Conservation (phyloP, 2,113 vertebrate species). For the Condylura cristata region DNA sequence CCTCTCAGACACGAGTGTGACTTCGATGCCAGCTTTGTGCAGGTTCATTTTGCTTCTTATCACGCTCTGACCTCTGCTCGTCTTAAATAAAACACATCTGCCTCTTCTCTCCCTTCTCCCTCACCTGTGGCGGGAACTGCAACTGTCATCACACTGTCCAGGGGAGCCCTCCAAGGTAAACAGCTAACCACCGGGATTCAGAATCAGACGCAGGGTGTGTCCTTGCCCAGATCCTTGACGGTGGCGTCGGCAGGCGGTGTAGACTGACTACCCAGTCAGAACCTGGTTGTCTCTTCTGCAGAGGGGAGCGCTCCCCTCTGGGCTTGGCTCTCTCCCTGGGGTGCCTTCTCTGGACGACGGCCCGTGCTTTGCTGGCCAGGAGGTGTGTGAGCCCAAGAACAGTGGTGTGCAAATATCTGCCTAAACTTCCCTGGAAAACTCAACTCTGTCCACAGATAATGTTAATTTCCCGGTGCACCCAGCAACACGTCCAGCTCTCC, state of each 20-base stretch:
- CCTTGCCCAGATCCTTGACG: accelerated
- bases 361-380: neutral
- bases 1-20: neutral
- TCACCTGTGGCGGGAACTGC: neutral
- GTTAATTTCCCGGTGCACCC: too few species aligned
- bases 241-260: accelerated
- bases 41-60: neutral
- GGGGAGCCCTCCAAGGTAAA: neutral
- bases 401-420: neutral
- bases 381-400: neutral
- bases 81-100: neutral
- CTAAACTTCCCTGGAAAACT: neutral
- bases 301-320: neutral
- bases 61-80: neutral
- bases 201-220: neutral
- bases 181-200: neutral
- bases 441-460: neutral
- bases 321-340: too few species aligned
- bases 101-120: neutral
- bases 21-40: neutral
- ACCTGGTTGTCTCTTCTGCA: neutral
- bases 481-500: too few species aligned
- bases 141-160: neutral
- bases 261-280: too few species aligned
- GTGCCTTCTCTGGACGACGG: too few species aligned